phyloP scores from a whole-genome alignment of 2,113 vertebrate species.

The Halcyon senegalensis region DNA sequence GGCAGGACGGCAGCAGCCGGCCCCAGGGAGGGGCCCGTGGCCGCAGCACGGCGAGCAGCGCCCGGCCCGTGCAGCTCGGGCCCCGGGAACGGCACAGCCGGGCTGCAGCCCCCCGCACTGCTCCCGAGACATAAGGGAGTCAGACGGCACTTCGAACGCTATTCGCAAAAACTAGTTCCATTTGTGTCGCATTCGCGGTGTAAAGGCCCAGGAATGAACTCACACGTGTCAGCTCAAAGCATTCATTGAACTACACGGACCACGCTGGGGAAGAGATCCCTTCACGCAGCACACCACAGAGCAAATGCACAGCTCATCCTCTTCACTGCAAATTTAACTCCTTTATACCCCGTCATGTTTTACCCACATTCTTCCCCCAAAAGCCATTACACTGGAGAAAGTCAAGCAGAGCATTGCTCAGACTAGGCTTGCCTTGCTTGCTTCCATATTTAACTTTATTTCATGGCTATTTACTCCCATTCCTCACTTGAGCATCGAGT shows the following conservation, averaged over 20 bases:
- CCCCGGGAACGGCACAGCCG: too few species aligned
- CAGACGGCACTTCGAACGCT: too few species aligned
- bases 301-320: neutral
- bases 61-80: neutral
- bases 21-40: too few species aligned
- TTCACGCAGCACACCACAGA: fast-evolving
- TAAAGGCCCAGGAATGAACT: neutral
- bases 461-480: neutral
- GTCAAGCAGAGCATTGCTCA: neutral
- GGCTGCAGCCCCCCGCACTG: neutral
- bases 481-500: neutral
- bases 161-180: fast-evolving
- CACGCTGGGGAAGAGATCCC: neutral
- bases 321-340: neutral
- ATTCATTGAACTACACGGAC: too few species aligned
- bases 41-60: neutral
- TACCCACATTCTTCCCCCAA: neutral
- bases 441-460: neutral
- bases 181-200: fast-evolving
- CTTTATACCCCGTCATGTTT: neutral
- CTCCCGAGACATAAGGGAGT: fast-evolving
- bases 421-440: neutral
- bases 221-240: fast-evolving
- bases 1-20: too few species aligned
- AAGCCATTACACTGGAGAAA: neutral